Percentiles rank a stretch among this genome's conserved stretches.
These are phyloP conservation scores for Menura novaehollandiae DNA, from an alignment of 2,113 vertebrate species.

Conservation along the genomic window DNA sequence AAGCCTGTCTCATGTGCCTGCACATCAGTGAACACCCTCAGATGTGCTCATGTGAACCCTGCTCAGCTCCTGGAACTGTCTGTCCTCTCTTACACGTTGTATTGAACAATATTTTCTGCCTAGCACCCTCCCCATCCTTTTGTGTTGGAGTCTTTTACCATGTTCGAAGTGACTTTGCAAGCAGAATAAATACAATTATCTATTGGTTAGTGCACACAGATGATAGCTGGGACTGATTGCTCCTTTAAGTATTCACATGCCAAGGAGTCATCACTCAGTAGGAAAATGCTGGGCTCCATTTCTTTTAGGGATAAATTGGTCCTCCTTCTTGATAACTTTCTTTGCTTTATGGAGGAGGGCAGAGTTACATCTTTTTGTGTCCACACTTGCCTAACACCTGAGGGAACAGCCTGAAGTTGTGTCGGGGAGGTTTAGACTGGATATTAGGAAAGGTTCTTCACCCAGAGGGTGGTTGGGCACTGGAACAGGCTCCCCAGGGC, in stretches of 20 bases:
- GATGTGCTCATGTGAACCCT: neutral
- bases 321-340: neutral
- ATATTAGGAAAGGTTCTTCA: neutral
- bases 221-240: neutral
- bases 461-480: neutral
- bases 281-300: neutral
- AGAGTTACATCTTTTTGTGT: neutral
- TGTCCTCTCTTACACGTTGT: neutral
- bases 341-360: neutral
- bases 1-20: neutral
- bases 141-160: neutral
- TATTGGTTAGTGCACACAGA: neutral
- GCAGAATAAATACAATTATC: neutral
- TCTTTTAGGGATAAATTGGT: neutral
- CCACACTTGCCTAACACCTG: neutral
- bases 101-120: neutral
- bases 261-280: neutral
- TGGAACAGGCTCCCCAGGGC: neutral
- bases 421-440: neutral
- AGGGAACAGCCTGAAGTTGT: neutral
- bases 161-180: neutral
- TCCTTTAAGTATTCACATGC: neutral
- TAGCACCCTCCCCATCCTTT: neutral
- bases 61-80: neutral
- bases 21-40: neutral